These are phyloP conservation scores for Nothura maculosa DNA, from an alignment of 2,797 vertebrate genomes.

Conservation along the genomic window DNA sequence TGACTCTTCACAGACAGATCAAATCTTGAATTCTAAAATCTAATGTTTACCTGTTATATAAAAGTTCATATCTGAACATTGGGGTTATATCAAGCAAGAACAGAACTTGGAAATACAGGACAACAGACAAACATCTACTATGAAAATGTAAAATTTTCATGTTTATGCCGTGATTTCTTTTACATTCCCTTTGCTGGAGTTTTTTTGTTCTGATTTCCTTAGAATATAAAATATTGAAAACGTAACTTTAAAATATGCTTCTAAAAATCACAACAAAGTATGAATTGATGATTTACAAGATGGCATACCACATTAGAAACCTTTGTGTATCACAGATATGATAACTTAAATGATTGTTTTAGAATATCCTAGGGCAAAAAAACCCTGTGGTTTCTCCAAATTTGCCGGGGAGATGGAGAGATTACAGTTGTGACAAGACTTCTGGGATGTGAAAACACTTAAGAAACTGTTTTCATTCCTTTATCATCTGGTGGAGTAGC, in stretches of 20 bases:
- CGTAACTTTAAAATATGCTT: neutral
- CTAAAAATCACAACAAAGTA: neutral
- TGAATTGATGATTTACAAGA: neutral
- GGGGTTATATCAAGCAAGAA: neutral
- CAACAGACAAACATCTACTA: neutral
- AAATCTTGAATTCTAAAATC: neutral
- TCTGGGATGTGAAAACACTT: neutral
- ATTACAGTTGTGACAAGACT: neutral
- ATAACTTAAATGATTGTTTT: neutral
- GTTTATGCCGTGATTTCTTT: rapidly evolving
- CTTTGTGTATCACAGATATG: neutral
- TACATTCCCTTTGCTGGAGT: neutral
- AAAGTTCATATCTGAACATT: neutral
- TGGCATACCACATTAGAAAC: neutral
- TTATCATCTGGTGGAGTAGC: neutral
- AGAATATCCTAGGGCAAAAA: neutral
- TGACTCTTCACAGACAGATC: rapidly evolving
- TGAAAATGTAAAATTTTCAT: neutral
- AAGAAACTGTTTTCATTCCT: conserved; percentile 7
- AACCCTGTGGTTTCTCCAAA: neutral
- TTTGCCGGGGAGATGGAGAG: neutral
- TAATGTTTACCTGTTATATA: rapidly evolving
- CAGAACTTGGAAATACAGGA: neutral
- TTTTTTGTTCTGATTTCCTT: neutral
- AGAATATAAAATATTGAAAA: neutral